Evolutionary conservation across 2,888 invertebrate species (phyloP).

Genomic region (Volucella inanis): DNA sequence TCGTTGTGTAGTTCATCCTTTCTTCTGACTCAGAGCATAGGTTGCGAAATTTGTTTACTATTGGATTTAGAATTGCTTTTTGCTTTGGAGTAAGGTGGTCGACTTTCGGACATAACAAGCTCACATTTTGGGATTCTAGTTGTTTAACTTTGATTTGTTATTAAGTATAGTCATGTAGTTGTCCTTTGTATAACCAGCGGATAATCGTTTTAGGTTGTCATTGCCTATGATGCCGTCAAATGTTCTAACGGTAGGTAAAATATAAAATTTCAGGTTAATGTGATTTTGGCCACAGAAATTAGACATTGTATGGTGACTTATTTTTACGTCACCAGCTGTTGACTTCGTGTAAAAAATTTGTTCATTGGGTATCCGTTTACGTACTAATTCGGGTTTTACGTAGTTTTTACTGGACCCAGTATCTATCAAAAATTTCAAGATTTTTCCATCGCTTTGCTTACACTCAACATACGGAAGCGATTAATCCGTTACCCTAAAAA

Average conservation of each 20-base stretch:
- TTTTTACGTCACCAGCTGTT: conserved; percentile 35
- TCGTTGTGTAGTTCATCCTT: too few species aligned
- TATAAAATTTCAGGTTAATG: conserved; percentile 52
- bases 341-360: conserved; percentile 27
- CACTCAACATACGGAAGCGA: conserved; percentile 33
- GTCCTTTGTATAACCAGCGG: conserved; percentile 15
- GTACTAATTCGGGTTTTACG: conserved; percentile 22
- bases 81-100: too few species aligned
- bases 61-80: too few species aligned
- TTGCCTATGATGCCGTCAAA: conserved; percentile 66
- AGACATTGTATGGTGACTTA: conserved; percentile 57
- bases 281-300: too few species aligned
- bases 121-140: too few species aligned
- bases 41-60: conserved; percentile 14
- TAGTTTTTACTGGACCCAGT: conserved; percentile 21
- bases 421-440: conserved; percentile 16
- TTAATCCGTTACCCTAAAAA: conserved; percentile 10
- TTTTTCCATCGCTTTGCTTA: conserved; percentile 11
- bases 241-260: conserved; percentile 49
- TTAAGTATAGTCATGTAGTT: too few species aligned
- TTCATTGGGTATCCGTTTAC: conserved; percentile 33
- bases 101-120: too few species aligned
- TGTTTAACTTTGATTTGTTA: too few species aligned
- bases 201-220: conserved; percentile 40
- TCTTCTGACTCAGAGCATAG: background rate